Conservation (phyloP, 2,113 vertebrate species). For the Ellobius talpinus region DNA sequence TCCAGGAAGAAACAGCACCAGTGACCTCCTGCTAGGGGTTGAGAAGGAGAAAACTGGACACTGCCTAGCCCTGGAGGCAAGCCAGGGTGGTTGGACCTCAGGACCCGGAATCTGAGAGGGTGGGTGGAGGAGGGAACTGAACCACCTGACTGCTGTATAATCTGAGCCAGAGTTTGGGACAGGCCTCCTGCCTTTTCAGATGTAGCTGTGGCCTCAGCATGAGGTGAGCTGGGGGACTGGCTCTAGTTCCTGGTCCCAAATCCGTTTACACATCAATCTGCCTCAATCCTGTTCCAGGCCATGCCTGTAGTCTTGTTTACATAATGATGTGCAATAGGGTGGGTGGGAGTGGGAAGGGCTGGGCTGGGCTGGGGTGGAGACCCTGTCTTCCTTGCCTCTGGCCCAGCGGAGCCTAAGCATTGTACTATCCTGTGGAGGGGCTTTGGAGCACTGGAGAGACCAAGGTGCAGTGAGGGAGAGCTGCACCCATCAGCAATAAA, state of each 20-base stretch:
- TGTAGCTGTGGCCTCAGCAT: constrained; percentile 47
- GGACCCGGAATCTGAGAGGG: constrained; percentile 61
- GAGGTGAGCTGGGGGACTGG: not conserved
- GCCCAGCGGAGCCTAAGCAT: constrained; percentile 67
- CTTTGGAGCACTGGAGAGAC: constrained; percentile 60
- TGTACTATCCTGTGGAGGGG: constrained; percentile 64
- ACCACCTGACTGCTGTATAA: constrained; percentile 78
- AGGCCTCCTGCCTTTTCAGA: constrained; percentile 58
- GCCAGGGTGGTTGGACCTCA: constrained; percentile 48
- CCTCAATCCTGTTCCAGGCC: constrained; percentile 75
- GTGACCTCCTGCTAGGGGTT: constrained; percentile 49
- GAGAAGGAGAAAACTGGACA: constrained; percentile 68
- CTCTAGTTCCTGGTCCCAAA: constrained; percentile 67
- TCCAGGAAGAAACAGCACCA: constrained; percentile 84
- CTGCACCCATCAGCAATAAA: constrained; percentile 80
- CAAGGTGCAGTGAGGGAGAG: constrained; percentile 23
- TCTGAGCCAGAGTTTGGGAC: constrained; percentile 83
- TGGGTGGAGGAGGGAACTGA: constrained; percentile 63
- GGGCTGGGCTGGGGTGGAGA: not conserved
- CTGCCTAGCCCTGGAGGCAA: constrained; percentile 58
- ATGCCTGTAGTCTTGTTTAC: constrained; percentile 67
- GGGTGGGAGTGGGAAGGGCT: constrained; percentile 39
- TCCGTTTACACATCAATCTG: constrained; percentile 77
- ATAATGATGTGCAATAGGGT: constrained; percentile 81
- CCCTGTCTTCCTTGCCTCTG: constrained; percentile 54